Evolutionary conservation across 2,113 vertebrate genomes (phyloP).

Genomic region (Propithecus coquereli): DNA sequence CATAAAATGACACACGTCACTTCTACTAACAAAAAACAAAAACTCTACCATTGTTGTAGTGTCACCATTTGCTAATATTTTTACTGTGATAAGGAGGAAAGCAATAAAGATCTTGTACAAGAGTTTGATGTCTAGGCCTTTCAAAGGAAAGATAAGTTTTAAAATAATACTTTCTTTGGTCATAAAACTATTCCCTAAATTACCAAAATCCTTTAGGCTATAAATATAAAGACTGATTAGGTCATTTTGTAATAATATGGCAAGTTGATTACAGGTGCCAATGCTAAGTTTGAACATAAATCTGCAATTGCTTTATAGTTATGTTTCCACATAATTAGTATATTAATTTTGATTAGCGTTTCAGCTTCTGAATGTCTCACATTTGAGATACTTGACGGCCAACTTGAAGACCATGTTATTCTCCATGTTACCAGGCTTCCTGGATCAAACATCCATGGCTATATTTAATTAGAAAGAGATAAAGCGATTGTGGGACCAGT

Average conservation of each 20-base stretch:
- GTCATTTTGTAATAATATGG: neutral
- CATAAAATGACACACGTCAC: neutral
- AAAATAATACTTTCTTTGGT: neutral
- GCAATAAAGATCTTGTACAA: neutral
- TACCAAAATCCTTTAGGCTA: neutral
- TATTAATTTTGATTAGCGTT: neutral
- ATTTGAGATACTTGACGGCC: neutral
- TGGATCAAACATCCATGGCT: neutral
- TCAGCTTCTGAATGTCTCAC: neutral
- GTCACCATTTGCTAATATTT: neutral
- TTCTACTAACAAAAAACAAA: neutral
- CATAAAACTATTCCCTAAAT: neutral
- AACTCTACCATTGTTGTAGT: too few relatives aligned
- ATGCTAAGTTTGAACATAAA: neutral
- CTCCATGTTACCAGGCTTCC: neutral
- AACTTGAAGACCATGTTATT: neutral
- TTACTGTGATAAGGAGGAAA: neutral
- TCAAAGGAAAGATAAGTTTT: neutral
- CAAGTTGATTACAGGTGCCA: neutral
- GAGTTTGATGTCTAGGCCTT: neutral
- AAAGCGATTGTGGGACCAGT: neutral
- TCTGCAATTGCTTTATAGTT: neutral
- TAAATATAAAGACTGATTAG: neutral
- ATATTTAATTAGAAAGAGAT: neutral
- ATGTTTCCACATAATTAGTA: neutral